Conservation (phyloP, 2,888 invertebrate genomes). For the Doris montereyensis region DNA sequence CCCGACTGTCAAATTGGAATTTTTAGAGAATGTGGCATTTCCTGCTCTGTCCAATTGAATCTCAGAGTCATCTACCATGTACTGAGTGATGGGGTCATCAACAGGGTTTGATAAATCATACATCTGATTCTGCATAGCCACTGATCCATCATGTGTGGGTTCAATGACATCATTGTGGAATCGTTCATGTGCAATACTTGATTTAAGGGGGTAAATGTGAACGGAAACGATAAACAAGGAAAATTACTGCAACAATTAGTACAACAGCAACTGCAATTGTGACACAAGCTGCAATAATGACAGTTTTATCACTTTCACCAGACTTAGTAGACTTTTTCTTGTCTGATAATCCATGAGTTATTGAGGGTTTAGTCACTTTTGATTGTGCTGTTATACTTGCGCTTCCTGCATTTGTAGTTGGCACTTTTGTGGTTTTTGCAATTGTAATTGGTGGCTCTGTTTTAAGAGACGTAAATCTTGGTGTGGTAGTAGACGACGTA, state of each 20-base stretch:
- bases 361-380: constrained; percentile 24
- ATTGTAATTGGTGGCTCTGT: constrained; percentile 33
- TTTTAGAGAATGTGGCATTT: constrained; percentile 52
- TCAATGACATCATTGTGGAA: constrained; percentile 59
- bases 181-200: constrained; percentile 52
- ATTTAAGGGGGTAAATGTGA: too few relatives aligned
- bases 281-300: constrained; percentile 25
- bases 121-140: constrained; percentile 58
- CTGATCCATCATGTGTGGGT: constrained; percentile 53
- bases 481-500: not conserved
- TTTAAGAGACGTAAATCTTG: constrained; percentile 31
- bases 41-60: constrained; percentile 54
- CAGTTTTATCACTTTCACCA: not conserved
- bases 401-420: constrained; percentile 26
- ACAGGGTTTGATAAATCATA: constrained; percentile 53
- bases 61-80: constrained; percentile 42
- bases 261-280: constrained; percentile 24
- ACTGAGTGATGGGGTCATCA: constrained; percentile 43
- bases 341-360: constrained; percentile 40
- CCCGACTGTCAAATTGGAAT: constrained; percentile 38
- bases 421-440: constrained; percentile 27
- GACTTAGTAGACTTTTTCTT: not conserved
- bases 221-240: constrained; percentile 45
- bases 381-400: constrained; percentile 32
- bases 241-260: constrained; percentile 47